phyloP scores from a whole-genome alignment of 2,888 invertebrate genomes.

The Cephus pygmeus region DNA sequence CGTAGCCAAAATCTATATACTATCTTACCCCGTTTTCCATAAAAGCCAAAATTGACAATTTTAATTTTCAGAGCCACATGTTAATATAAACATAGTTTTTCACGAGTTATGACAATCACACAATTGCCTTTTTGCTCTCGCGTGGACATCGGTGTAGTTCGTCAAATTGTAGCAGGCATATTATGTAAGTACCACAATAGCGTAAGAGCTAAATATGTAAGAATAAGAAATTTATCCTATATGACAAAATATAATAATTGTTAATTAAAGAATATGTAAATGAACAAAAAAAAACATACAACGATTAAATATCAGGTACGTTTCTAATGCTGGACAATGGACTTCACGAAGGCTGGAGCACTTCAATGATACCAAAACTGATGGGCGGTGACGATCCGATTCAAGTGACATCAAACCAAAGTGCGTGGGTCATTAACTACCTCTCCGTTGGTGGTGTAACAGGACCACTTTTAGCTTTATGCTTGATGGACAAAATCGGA shows the following conservation, averaged over 20 bases:
- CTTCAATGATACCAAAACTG: constrained; percentile 58
- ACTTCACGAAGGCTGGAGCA: constrained; percentile 62
- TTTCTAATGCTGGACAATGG: constrained; percentile 58
- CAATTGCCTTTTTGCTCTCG: neutral
- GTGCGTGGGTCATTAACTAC: constrained; percentile 54
- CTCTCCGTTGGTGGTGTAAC: constrained; percentile 57
- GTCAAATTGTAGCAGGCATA: neutral
- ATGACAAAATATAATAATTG: neutral
- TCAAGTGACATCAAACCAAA: constrained; percentile 36
- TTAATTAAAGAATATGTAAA: too few species aligned
- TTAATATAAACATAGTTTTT: neutral
- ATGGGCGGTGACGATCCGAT: constrained; percentile 44
- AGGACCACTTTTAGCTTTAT: constrained; percentile 54
- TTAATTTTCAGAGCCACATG: neutral
- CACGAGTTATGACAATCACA: neutral
- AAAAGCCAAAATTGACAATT: neutral
- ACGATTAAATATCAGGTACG: constrained; percentile 9
- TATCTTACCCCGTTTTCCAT: neutral
- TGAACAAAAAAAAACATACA: neutral
- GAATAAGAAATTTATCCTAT: neutral
- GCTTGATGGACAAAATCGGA: constrained; percentile 59
- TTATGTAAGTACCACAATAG: neutral
- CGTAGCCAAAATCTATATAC: neutral
- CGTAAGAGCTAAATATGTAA: neutral
- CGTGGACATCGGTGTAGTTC: neutral